A percentile compares a stretch with the other conserved stretches of the same genome.
Evolutionary conservation across 2,888 invertebrate species (phyloP).

Genomic region (Pinctada fucata): DNA sequence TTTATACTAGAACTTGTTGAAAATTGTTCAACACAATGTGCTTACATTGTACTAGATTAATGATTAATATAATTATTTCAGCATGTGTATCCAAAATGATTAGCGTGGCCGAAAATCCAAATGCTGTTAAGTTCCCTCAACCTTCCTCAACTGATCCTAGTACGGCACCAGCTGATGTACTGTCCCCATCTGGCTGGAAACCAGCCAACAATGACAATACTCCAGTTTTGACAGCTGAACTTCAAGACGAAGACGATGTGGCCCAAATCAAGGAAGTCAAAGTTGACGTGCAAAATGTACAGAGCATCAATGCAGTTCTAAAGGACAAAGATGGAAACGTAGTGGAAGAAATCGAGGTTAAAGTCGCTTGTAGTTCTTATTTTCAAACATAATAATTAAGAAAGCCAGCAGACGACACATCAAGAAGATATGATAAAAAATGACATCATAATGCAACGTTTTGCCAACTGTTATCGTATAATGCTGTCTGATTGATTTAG

Average conservation of each 20-base stretch:
- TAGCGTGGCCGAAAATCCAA: background rate
- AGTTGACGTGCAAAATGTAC: background rate
- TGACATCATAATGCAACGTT: too few relatives aligned
- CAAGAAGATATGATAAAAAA: too few relatives aligned
- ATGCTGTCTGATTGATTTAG: too few relatives aligned
- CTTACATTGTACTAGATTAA: too few relatives aligned
- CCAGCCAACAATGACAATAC: background rate
- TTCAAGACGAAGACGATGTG: background rate
- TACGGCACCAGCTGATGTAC: background rate
- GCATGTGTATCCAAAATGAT: background rate
- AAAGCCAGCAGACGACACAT: too few relatives aligned
- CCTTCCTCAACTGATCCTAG: background rate
- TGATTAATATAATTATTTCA: too few relatives aligned
- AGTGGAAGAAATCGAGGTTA: background rate
- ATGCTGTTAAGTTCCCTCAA: background rate
- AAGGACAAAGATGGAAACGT: slow-evolving; percentile 1
- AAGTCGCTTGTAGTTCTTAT: background rate
- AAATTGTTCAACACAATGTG: too few relatives aligned
- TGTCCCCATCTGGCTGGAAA: background rate
- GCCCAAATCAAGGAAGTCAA: background rate
- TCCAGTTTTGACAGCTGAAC: background rate
- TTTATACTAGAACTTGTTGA: too few relatives aligned
- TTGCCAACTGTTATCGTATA: too few relatives aligned
- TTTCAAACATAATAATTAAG: too few relatives aligned
- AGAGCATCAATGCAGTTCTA: background rate